phyloP scores from a whole-genome alignment of 2,797 vertebrate genomes.

The Artibeus lituratus region DNA sequence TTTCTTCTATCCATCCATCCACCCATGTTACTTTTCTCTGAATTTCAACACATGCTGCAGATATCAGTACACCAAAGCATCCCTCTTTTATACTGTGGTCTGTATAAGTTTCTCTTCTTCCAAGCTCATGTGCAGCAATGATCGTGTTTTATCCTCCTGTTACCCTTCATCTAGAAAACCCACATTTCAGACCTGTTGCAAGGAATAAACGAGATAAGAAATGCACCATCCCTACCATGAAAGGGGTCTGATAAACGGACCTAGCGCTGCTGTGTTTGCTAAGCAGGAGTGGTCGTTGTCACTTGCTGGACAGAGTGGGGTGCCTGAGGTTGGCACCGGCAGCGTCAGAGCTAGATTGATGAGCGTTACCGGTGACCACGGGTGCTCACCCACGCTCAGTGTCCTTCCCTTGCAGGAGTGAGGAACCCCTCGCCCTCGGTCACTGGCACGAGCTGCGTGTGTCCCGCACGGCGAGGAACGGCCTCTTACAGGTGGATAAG shows the following conservation, averaged over 20 bases:
- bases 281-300: not conserved
- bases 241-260: not conserved
- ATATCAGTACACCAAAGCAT: not conserved
- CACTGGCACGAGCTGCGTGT: conserved; percentile 93
- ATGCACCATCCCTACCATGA: not conserved
- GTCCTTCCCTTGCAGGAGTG: conserved; percentile 84
- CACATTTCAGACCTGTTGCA: not conserved
- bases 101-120: not conserved
- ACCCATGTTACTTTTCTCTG: not conserved
- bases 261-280: not conserved
- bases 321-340: not conserved
- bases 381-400: not conserved
- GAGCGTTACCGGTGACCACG: not conserved
- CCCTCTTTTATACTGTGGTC: not conserved
- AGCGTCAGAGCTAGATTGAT: too few relatives aligned
- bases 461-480: conserved; percentile 95
- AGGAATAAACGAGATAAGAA: not conserved
- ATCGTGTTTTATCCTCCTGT: not conserved
- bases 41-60: not conserved
- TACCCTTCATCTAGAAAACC: not conserved
- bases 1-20: too few relatives aligned
- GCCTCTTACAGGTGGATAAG: conserved; percentile 94
- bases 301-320: not conserved
- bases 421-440: conserved; percentile 87
- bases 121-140: not conserved